These are phyloP conservation scores for Megastigmus dorsalis DNA, from an alignment of 2,888 invertebrate genomes.

Conservation along the genomic window DNA sequence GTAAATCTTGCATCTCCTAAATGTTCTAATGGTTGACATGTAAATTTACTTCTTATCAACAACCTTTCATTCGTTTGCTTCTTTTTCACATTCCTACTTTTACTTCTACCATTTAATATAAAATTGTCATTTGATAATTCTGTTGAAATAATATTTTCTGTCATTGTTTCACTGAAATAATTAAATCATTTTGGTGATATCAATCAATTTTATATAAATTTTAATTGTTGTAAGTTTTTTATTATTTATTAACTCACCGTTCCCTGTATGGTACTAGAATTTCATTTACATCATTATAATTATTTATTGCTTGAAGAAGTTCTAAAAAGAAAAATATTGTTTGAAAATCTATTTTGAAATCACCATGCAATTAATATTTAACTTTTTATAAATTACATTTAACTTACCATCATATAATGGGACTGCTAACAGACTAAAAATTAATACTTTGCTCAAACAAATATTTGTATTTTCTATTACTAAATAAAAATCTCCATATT, in stretches of 20 bases:
- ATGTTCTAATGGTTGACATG: constrained; percentile 59
- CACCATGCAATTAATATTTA: no score
- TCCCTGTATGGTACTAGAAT: background rate
- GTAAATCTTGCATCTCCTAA: constrained; percentile 64
- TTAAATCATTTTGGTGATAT: background rate
- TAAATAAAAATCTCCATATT: constrained; percentile 67
- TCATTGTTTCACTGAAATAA: constrained; percentile 8
- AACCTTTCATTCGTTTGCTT: constrained; percentile 59
- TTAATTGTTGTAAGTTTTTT: no score
- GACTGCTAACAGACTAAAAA: constrained; percentile 61
- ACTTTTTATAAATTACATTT: no score
- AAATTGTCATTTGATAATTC: background rate
- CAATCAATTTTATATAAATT: no score
- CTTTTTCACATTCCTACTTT: constrained; percentile 18
- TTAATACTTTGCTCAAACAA: constrained; percentile 61
- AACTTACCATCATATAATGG: constrained; percentile 59
- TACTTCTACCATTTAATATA: background rate
- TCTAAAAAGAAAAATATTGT: constrained; percentile 28
- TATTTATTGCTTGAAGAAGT: constrained; percentile 21
- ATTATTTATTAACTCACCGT: constrained; percentile 13
- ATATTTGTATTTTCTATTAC: constrained; percentile 61
- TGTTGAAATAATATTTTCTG: background rate
- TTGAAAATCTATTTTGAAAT: no score
- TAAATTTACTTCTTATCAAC: constrained; percentile 61
- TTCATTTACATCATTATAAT: background rate